Evolutionary conservation across 2,888 invertebrate genomes (phyloP).

Genomic region (Xylota segnis): DNA sequence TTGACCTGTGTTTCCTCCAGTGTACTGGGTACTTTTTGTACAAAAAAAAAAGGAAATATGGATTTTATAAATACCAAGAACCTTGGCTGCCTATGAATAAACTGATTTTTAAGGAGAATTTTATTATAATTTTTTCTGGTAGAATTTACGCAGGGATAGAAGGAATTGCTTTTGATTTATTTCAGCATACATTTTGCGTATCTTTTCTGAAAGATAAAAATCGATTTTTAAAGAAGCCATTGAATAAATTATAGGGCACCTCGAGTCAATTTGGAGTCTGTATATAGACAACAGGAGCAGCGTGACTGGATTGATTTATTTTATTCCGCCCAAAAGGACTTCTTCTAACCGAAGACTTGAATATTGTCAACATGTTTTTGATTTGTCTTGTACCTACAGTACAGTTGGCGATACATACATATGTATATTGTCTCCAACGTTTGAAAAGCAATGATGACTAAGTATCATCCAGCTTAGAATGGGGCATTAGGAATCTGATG

Average conservation of each 20-base stretch:
- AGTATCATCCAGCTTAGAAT: too few species aligned
- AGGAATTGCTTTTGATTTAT: not conserved
- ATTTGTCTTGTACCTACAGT: too few species aligned
- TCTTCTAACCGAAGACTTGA: not conserved
- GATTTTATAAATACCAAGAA: not conserved
- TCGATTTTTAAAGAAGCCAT: slow-evolving; percentile 5
- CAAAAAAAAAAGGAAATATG: not conserved
- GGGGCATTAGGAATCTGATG: too few species aligned
- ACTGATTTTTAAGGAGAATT: not conserved
- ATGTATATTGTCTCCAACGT: too few species aligned
- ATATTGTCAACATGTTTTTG: too few species aligned
- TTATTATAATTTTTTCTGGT: not conserved
- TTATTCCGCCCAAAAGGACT: not conserved
- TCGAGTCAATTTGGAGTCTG: not conserved
- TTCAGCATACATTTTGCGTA: not conserved
- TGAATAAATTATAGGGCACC: not conserved
- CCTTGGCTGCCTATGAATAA: not conserved
- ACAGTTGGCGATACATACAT: too few species aligned
- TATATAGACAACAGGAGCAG: not conserved
- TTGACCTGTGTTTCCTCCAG: slow-evolving; percentile 2
- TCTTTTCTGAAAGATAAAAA: not conserved
- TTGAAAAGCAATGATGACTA: too few species aligned
- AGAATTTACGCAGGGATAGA: not conserved
- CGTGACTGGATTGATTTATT: not conserved
- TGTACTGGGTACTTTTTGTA: not conserved